These are phyloP conservation scores for Scartelaos histophorus DNA, from an alignment of 2,113 vertebrate genomes.

Conservation along the genomic window DNA sequence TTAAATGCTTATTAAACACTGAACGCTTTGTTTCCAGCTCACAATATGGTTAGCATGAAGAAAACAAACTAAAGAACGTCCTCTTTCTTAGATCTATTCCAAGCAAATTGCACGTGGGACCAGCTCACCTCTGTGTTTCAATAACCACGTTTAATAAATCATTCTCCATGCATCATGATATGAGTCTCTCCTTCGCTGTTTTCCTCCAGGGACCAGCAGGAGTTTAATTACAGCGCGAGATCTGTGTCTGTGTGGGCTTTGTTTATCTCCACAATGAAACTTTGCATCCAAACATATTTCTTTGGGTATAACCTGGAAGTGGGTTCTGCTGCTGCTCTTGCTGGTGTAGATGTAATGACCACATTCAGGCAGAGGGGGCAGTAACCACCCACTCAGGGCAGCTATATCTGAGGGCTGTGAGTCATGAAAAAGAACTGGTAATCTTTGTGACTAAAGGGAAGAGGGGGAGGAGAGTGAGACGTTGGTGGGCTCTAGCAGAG, in stretches of 20 bases:
- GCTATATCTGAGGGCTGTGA: conserved; percentile 64
- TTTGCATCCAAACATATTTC: conserved; percentile 25
- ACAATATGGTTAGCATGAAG: neutral
- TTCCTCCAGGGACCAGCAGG: conserved; percentile 9
- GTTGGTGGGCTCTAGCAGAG: conserved; percentile 30
- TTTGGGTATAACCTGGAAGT: conserved; percentile 21
- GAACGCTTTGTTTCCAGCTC: neutral
- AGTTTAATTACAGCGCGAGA: conserved; percentile 13
- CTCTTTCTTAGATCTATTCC: conserved; percentile 13
- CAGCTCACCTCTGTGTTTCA: conserved; percentile 3
- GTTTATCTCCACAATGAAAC: conserved; percentile 15
- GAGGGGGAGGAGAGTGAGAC: conserved; percentile 62
- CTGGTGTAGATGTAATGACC: conserved; percentile 49
- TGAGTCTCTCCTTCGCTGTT: neutral
- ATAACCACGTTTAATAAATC: conserved; percentile 3
- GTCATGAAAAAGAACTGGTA: conserved; percentile 44
- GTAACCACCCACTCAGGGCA: conserved; percentile 64
- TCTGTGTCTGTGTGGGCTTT: conserved; percentile 27
- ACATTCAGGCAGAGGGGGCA: conserved; percentile 63
- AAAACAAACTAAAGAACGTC: neutral
- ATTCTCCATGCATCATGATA: neutral
- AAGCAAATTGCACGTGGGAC: conserved; percentile 26
- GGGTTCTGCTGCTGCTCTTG: no score
- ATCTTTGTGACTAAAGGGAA: conserved; percentile 56
- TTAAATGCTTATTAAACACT: neutral